These are phyloP conservation scores for Reinhardtius hippoglossoides DNA, from an alignment of 2,113 vertebrate species.

Conservation along the genomic window DNA sequence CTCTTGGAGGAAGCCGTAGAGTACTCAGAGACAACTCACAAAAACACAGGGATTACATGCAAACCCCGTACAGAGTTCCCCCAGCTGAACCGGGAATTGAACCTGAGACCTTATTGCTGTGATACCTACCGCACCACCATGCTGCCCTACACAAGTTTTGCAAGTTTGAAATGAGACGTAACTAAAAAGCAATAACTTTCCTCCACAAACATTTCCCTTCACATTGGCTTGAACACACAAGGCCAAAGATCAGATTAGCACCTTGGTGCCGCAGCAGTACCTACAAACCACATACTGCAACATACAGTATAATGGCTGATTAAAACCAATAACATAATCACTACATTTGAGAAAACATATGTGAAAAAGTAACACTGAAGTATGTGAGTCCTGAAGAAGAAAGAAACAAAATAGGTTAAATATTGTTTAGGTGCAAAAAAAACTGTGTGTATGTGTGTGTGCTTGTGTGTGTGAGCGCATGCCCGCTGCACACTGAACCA, in stretches of 20 bases:
- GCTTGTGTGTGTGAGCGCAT: too few relatives aligned
- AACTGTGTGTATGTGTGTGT: neutral
- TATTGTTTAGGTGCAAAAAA: neutral
- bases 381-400: neutral
- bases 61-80: too few relatives aligned
- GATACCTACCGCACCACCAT: too few relatives aligned
- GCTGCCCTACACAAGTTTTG: too few relatives aligned
- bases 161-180: neutral
- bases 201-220: neutral
- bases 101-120: too few relatives aligned
- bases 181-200: neutral
- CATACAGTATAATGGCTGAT: neutral
- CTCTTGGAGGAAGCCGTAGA: too few relatives aligned
- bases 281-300: slow-evolving; percentile 8
- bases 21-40: too few relatives aligned
- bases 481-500: slow-evolving; percentile 83
- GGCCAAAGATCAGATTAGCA: slow-evolving; percentile 13
- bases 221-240: neutral
- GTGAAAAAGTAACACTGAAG: neutral
- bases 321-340: slow-evolving; percentile 25
- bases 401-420: neutral
- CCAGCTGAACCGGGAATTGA: too few relatives aligned
- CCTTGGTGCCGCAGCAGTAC: neutral
- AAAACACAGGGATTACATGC: too few relatives aligned
- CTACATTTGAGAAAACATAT: slow-evolving; percentile 34